Evolutionary conservation across 2,888 invertebrate species (phyloP).

Genomic region (Notodonta ziczac): DNA sequence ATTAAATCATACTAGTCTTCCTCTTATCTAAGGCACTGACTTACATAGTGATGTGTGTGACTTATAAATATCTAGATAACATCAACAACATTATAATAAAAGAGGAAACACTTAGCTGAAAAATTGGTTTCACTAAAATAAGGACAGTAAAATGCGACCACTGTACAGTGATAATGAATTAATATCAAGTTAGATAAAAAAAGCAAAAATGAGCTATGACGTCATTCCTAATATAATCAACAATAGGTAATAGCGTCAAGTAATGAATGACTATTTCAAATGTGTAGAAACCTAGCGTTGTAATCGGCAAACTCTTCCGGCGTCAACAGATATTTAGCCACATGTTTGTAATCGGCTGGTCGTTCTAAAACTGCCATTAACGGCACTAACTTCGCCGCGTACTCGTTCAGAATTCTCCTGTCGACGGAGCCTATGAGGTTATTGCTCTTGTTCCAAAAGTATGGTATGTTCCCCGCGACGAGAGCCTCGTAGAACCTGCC

Average conservation of each 20-base stretch:
- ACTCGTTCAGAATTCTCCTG: slow-evolving; percentile 35
- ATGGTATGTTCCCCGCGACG: slow-evolving; percentile 53
- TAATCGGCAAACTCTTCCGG: slow-evolving; percentile 51
- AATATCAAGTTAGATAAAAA: no score
- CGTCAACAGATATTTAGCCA: slow-evolving; percentile 60
- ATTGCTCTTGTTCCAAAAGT: slow-evolving; percentile 76
- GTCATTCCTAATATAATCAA: neutral
- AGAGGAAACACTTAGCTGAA: neutral
- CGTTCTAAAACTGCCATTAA: slow-evolving; percentile 49
- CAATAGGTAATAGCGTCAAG: neutral
- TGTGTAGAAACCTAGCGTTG: slow-evolving; percentile 44
- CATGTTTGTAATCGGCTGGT: slow-evolving; percentile 50
- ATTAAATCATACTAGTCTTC: no score
- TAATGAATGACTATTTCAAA: slow-evolving; percentile 16
- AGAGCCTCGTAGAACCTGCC: slow-evolving; percentile 60
- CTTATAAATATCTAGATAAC: no score
- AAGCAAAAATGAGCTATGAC: no score
- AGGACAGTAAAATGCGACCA: neutral
- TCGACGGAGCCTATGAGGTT: slow-evolving; percentile 68
- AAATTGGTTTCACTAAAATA: neutral
- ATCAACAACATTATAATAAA: no score
- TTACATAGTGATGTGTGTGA: no score
- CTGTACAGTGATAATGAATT: neutral
- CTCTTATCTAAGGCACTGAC: no score
- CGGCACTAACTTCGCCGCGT: slow-evolving; percentile 51